phyloP scores from a whole-genome alignment of 2,888 invertebrate genomes.

The Thymelicus lineola region DNA sequence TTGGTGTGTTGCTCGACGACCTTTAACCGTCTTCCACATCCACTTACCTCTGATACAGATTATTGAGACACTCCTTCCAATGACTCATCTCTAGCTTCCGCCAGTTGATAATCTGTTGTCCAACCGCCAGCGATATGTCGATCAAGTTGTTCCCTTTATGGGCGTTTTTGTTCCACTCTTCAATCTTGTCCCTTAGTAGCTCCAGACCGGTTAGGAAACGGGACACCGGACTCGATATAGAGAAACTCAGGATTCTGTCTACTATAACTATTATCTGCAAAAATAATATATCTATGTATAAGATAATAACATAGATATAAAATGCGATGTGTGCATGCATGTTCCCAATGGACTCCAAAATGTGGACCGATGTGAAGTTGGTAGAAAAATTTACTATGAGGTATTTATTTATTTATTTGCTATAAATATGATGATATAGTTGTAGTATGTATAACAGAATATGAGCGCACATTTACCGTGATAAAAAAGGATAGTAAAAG shows the following conservation, averaged over 20 bases:
- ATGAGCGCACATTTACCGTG: no score
- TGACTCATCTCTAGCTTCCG: slow-evolving; percentile 94
- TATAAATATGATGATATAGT: no score
- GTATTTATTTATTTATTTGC: no score
- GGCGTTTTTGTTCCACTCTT: slow-evolving; percentile 97
- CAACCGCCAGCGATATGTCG: slow-evolving; percentile 89
- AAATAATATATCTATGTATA: neutral
- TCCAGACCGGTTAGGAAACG: slow-evolving; percentile 96
- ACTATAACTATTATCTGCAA: slow-evolving; percentile 88
- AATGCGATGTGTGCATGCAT: no score
- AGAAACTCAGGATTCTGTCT: slow-evolving; percentile 87
- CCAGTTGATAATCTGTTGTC: slow-evolving; percentile 95
- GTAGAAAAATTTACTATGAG: no score
- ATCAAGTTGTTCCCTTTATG: slow-evolving; percentile 93
- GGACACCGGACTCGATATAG: slow-evolving; percentile 92
- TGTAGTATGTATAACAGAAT: no score
- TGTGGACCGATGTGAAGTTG: no score
- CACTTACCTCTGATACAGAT: slow-evolving; percentile 85
- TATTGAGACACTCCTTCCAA: slow-evolving; percentile 94
- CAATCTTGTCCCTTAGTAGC: slow-evolving; percentile 91
- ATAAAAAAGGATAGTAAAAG: no score
- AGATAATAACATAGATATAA: no score
- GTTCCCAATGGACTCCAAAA: no score
- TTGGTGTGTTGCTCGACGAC: no score
- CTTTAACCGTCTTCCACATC: neutral